phyloP scores from a whole-genome alignment of 2,113 vertebrate species.

The Dromaius novaehollandiae region DNA sequence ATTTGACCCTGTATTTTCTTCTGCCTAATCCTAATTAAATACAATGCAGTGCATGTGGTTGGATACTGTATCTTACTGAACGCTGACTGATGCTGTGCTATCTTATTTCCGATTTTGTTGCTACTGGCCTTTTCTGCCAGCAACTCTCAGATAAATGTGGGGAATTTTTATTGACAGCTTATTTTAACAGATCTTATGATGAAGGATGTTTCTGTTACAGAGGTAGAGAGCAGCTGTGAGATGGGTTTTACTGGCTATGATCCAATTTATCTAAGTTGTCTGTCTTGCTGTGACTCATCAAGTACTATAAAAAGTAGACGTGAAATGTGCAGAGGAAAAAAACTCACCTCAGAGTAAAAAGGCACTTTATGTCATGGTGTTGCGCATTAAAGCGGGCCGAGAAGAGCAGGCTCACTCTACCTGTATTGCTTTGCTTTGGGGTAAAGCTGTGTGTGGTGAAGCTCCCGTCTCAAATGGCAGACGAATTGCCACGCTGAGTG shows the following conservation, averaged over 20 bases:
- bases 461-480: neutral
- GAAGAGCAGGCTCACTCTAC: neutral
- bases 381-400: neutral
- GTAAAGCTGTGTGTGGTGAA: neutral
- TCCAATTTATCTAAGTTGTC: slow-evolving; percentile 40
- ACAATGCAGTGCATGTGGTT: neutral
- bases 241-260: slow-evolving; percentile 37
- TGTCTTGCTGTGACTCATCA: slow-evolving; percentile 37
- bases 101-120: neutral
- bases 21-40: neutral
- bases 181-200: slow-evolving; percentile 39
- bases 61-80: neutral
- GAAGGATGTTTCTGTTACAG: slow-evolving; percentile 39
- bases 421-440: neutral
- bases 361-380: neutral
- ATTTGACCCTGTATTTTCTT: neutral
- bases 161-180: slow-evolving; percentile 52
- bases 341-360: neutral
- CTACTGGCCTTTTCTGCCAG: slow-evolving; percentile 7
- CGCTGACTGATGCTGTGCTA: neutral
- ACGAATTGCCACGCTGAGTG: neutral
- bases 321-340: neutral
- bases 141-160: neutral
- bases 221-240: slow-evolving; percentile 52
- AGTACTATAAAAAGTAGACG: neutral